A percentile compares a stretch with the other conserved stretches of the same genome.
These are phyloP conservation scores for Istiophorus platypterus DNA, from an alignment of 2,113 vertebrate genomes.

Conservation along the genomic window DNA sequence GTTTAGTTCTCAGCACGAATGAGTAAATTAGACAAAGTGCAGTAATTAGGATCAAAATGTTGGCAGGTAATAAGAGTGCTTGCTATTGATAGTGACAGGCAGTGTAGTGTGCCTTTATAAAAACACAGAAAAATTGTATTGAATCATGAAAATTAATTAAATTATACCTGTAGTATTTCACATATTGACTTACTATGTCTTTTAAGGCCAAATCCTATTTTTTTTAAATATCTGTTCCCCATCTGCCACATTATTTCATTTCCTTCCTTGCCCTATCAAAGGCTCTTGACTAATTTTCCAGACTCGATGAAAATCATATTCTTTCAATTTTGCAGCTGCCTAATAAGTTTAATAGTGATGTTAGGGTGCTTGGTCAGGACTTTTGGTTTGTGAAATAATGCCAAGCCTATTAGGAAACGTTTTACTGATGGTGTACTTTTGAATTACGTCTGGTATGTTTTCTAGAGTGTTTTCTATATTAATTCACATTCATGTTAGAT, in stretches of 20 bases:
- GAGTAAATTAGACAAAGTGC: slow-evolving; percentile 52
- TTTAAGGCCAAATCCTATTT: slow-evolving; percentile 43
- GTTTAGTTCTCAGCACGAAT: slow-evolving; percentile 53
- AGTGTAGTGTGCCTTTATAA: slow-evolving; percentile 5
- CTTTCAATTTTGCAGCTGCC: slow-evolving; percentile 52
- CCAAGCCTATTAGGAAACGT: slow-evolving; percentile 19
- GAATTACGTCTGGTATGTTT: slow-evolving; percentile 1
- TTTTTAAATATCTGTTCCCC: slow-evolving; percentile 30
- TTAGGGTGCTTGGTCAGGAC: slow-evolving; percentile 16
- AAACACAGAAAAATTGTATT: slow-evolving; percentile 48
- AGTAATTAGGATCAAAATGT: slow-evolving; percentile 54
- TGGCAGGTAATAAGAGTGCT: slow-evolving; percentile 33
- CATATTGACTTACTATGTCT: slow-evolving; percentile 15
- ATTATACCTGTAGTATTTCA: slow-evolving; percentile 37
- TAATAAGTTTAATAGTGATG: slow-evolving; percentile 52
- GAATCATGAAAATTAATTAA: slow-evolving; percentile 39
- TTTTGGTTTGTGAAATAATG: slow-evolving; percentile 42
- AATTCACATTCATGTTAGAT: not conserved
- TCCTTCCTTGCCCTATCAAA: slow-evolving; percentile 42
- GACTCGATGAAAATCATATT: slow-evolving; percentile 57
- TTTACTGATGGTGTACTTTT: slow-evolving; percentile 24
- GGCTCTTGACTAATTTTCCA: slow-evolving; percentile 49
- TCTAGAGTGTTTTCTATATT: slow-evolving; percentile 5
- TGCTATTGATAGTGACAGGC: slow-evolving; percentile 21
- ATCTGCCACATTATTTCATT: slow-evolving; percentile 52